Conservation (phyloP, 2,888 invertebrate genomes). For the Agrochola macilenta region DNA sequence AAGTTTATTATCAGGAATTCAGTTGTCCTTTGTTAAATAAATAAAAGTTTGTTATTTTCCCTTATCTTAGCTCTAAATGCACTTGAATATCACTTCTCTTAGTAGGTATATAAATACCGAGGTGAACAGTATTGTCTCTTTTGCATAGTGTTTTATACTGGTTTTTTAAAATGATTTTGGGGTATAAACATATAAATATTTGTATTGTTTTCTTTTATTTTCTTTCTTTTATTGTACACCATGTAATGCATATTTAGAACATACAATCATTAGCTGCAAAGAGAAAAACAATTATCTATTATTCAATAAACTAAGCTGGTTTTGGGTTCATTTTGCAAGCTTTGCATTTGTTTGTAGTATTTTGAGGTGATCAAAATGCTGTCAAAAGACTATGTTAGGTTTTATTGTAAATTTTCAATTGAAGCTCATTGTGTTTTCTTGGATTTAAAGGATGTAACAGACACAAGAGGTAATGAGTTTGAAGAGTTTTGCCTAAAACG, state of each 20-base stretch:
- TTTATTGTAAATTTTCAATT: not conserved
- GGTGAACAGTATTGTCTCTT: not conserved
- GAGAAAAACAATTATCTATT: not conserved
- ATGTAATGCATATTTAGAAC: not conserved
- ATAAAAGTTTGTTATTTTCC: not conserved
- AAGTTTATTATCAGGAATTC: not conserved
- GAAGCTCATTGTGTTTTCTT: conserved; percentile 36
- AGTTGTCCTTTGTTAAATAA: not conserved
- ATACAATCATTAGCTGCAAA: not conserved
- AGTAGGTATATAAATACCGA: not conserved
- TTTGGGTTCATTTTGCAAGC: not conserved
- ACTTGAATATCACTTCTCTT: not conserved
- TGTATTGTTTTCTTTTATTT: not conserved
- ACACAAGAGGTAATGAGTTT: conserved; percentile 99
- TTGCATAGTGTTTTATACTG: too few relatives aligned
- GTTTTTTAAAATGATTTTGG: not conserved
- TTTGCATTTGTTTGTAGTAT: not conserved
- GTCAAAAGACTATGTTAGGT: not conserved
- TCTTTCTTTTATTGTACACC: too few relatives aligned
- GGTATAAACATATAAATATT: not conserved
- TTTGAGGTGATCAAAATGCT: not conserved
- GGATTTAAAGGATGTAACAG: conserved; percentile 97
- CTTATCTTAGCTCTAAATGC: not conserved
- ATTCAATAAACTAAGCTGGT: not conserved
- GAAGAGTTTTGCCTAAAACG: conserved; percentile 99